phyloP scores from a whole-genome alignment of 2,888 invertebrate genomes.

The Heliconius aoede region DNA sequence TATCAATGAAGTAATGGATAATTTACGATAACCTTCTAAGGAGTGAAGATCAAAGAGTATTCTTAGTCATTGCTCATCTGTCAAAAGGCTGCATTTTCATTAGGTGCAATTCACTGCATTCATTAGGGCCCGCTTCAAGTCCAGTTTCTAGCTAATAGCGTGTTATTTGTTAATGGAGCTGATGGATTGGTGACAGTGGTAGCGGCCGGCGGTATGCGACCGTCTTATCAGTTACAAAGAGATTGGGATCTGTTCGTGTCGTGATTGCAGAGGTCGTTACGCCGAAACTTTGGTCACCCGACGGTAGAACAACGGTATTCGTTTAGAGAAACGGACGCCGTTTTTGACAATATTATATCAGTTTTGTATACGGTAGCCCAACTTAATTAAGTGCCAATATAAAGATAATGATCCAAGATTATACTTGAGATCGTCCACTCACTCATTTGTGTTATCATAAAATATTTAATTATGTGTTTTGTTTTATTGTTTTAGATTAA shows the following conservation, averaged over 20 bases:
- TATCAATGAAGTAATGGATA: constrained; percentile 13
- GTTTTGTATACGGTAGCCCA: constrained; percentile 55
- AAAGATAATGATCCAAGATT: constrained; percentile 40
- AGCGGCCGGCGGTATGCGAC: constrained; percentile 40
- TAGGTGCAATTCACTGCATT: constrained; percentile 45
- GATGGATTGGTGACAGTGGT: constrained; percentile 49
- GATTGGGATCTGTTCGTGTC: constrained; percentile 61
- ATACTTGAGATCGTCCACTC: constrained; percentile 34
- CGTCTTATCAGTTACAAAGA: constrained; percentile 52
- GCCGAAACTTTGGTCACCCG: constrained; percentile 54
- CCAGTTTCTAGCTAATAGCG: constrained; percentile 42
- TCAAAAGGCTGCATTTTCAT: constrained; percentile 45
- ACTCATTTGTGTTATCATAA: constrained; percentile 30
- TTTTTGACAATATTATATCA: constrained; percentile 51
- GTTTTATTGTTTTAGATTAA: constrained; percentile 5
- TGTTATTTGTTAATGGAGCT: constrained; percentile 54
- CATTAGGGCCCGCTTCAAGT: constrained; percentile 45
- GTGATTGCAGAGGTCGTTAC: constrained; percentile 61
- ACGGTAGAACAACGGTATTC: constrained; percentile 63
- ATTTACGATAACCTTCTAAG: constrained; percentile 31
- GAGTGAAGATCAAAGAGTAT: constrained; percentile 39
- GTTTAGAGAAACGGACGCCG: constrained; percentile 49
- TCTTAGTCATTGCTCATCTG: constrained; percentile 47
- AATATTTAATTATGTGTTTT: constrained; percentile 27
- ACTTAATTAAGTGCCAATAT: constrained; percentile 40